Base-by-base conservation (phyloP, 1,140 invertebrate species). In the Cydia strobilella region DNA sequence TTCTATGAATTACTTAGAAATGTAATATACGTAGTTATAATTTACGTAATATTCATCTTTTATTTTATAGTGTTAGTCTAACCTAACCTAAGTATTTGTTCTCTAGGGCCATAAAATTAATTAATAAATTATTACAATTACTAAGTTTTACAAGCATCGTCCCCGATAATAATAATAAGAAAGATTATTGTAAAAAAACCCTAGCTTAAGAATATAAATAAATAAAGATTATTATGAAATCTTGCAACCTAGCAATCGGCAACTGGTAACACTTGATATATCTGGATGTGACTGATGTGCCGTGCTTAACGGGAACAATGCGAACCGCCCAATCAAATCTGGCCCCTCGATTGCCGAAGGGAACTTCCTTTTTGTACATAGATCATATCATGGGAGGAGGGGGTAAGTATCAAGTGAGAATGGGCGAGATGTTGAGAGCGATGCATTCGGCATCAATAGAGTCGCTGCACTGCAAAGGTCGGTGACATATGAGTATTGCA, bases 401-500 rank as follows among this genome's bases (percentile, higher is more conserved):
- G 54, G 59, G 59, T 23, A 51, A 20, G 45, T 77, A 13, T 74
- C 82, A 66, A 65, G 59, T 54, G 72, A 80, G 23, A n/a, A 73
- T 80, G 79, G 81, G 51, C 72, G 72, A 66, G 72, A 72, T 76
- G 66, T 74, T 63, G 76, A 76, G 80, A 77, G 79, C 80, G 80
- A 82, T 80, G 80, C 80, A 79, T 83, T 81, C 77, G 76, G 73
- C 79, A 82, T 84, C 85, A 86, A 86, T 86, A 84, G 80, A 82
- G 79, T 80, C 80, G 78, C 81, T 84, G 81, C 77, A 81, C 78
- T 80, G 77, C 62, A 39, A 75, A 80, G 80, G 78, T 81, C 82
- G 77, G 84, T 89, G 86, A 89, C 88, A 88, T 86, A 87, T 85
- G 86, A 89, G 85, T 86, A 88, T 88, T 85, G 84, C 85, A 88